Evolutionary conservation across 2,113 vertebrate species (phyloP).

Genomic region (Puffinus mauretanicus): DNA sequence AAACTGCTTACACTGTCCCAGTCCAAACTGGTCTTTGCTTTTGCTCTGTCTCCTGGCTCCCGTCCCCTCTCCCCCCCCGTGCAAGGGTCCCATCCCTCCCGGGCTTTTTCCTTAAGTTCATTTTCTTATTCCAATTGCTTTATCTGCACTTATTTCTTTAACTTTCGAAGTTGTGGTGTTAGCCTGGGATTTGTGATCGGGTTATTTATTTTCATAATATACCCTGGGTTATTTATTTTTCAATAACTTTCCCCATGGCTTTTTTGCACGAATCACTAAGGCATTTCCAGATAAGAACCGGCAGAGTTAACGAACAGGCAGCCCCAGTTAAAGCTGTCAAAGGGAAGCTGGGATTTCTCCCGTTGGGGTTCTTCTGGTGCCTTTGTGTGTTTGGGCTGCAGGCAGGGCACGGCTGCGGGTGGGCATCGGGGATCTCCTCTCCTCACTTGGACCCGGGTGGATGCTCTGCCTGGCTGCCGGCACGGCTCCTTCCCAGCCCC

Average conservation of each 20-base stretch:
- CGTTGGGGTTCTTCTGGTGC: neutral
- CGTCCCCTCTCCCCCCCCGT: neutral
- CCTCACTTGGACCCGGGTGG: neutral
- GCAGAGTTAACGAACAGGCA: neutral
- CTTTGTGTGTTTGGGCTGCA: too few species aligned
- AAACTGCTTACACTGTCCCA: neutral
- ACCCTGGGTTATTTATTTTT: neutral
- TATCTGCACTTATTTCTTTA: neutral
- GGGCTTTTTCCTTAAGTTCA: rapidly evolving
- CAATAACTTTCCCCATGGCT: too few species aligned
- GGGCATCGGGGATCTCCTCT: neutral
- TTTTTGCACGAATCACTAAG: neutral
- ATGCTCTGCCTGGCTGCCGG: neutral
- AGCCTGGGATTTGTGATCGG: neutral
- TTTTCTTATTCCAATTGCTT: neutral
- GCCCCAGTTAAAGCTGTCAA: neutral
- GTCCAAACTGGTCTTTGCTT: neutral
- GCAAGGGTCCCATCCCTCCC: rapidly evolving
- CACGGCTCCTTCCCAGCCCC: neutral
- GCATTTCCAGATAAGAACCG: neutral
- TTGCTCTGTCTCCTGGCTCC: rapidly evolving
- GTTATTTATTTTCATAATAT: too few species aligned
- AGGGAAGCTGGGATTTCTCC: neutral
- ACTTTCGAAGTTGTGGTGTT: neutral
- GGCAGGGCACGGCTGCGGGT: rapidly evolving